Evolutionary conservation across 1,140 invertebrate genomes (phyloP), one percentile per base, ranked within the genome.

Genomic region (Drosophila jambulina): DNA sequence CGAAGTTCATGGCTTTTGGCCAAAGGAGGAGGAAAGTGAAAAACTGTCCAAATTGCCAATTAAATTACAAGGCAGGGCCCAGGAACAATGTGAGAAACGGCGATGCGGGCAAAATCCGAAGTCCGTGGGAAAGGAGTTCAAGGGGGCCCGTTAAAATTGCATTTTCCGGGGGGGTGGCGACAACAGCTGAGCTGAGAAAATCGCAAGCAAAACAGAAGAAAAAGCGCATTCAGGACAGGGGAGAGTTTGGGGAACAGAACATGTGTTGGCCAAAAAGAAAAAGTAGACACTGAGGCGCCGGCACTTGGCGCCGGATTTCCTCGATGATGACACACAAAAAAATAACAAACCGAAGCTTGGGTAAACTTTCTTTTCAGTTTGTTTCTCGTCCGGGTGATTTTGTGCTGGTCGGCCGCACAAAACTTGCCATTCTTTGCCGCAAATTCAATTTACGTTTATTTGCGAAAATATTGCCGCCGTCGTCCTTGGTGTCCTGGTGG

Each of bases 371-470:
- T 72, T 74, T 51, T 34, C 27, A 72, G 43, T 72, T 74, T 68
- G 67, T 54, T 74, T 72, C 27, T 53, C 27, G 48, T 71, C 40
- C 58, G 36, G 67, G 45, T 23, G 48, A 70, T 70, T 70, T 68
- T 68, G 63, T 46, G 54, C 53, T 49, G 68, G 45, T 72, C 45
- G 43, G 64, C 53, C 64, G 64, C 34, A 70, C 56, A 61, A 49
- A 60, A 57, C 45, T 62, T 63, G 53, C 25, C 53, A 65, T 57
- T 67, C 65, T 51, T 65, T 51, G 57, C 57, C 51, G 56, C 54
- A 80, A 87, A 83, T 88, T 87, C 64, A 88, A 86, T 87, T 87
- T 80, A 53, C 60, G 59, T 82, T 80, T 72, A 74, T 74, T 86
- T 86, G 51, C 59, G 58, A 72, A 79, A 69, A 82, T 80, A 67